Evolutionary conservation across 2,113 vertebrate genomes (phyloP).

Genomic region (Gobiocypris rarus): DNA sequence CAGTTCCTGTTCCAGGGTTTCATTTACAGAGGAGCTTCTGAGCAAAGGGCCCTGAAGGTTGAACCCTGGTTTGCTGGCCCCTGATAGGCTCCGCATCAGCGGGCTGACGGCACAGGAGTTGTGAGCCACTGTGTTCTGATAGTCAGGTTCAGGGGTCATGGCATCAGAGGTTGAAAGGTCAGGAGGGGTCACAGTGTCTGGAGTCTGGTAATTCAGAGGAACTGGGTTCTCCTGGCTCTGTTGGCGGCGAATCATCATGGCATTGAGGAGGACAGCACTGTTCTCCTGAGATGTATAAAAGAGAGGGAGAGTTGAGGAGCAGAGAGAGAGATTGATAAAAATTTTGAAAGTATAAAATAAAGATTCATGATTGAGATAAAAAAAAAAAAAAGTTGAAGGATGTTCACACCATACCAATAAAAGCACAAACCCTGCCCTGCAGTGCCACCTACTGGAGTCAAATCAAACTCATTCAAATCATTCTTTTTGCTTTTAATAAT

Average conservation of each 20-base stretch:
- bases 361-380: not conserved
- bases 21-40: slow-evolving; percentile 39
- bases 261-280: slow-evolving; percentile 69
- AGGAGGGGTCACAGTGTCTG: slow-evolving; percentile 50
- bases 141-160: slow-evolving; percentile 64
- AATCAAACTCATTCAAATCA: slow-evolving; percentile 8
- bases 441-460: slow-evolving; percentile 59
- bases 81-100: slow-evolving; percentile 52
- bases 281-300: slow-evolving; percentile 65
- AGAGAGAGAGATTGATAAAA: not conserved
- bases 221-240: slow-evolving; percentile 66
- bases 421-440: slow-evolving; percentile 14
- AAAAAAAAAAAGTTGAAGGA: not conserved
- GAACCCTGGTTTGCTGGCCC: slow-evolving; percentile 65
- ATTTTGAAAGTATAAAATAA: not conserved
- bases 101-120: slow-evolving; percentile 54
- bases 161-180: slow-evolving; percentile 57
- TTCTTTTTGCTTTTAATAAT: not conserved
- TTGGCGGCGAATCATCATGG: slow-evolving; percentile 69
- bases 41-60: slow-evolving; percentile 52
- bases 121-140: slow-evolving; percentile 61
- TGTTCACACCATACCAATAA: not conserved
- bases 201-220: slow-evolving; percentile 34
- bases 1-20: slow-evolving; percentile 74
- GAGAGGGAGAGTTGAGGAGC: slow-evolving; percentile 1